Base-by-base conservation (phyloP, 1,140 invertebrate genomes). In the Micrasema longulum region DNA sequence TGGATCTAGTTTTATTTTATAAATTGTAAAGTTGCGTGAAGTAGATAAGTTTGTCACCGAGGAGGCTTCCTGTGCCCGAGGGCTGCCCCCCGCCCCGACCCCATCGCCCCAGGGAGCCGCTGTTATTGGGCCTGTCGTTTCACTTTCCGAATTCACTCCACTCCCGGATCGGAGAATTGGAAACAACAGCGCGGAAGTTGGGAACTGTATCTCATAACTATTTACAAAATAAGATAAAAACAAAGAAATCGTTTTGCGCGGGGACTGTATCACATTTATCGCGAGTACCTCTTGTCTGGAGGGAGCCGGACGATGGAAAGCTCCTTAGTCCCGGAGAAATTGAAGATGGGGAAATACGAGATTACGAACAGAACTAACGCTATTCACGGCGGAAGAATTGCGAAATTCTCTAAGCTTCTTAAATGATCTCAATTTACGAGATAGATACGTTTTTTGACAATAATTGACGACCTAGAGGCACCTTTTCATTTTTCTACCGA, bases 1-100 rank as follows among this genome's bases (percentile, higher is more conserved):
- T 60, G 55, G 35, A 60, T 60, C 55, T 60, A 60, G 55, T 60
- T 60, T 60, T 60, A 60, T 60, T 60, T 60, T 60, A 60, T 60
- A 60, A 60, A 60, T 60, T 60, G 55, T 38, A 60, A 60, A 60
- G 55, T 60, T 60, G 55, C 55, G 55, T 60, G 55, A 41, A 60
- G 55, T 38, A 60, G 55, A 60, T 60, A 60, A 60, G 55, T 60
- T 60, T 60, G 55, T 60, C 55, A 60, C 55, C 55, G 55, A 55
- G 22, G 52, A 23, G 52, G 52, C 52, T 55, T 55, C 52, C 52
- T 55, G 55, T 14, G 55, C 55, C 36, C 35, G 14, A 16, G 55
- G 55, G 31, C 35, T 18, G 14, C 14, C 53, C 53, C 53, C 53
- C 23, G 14, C 7, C 23, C 52, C 6, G 9, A 5, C 6, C 14